These are phyloP conservation scores for Entomobrya multifasciata DNA, from an alignment of 2,888 invertebrate species.

Conservation along the genomic window DNA sequence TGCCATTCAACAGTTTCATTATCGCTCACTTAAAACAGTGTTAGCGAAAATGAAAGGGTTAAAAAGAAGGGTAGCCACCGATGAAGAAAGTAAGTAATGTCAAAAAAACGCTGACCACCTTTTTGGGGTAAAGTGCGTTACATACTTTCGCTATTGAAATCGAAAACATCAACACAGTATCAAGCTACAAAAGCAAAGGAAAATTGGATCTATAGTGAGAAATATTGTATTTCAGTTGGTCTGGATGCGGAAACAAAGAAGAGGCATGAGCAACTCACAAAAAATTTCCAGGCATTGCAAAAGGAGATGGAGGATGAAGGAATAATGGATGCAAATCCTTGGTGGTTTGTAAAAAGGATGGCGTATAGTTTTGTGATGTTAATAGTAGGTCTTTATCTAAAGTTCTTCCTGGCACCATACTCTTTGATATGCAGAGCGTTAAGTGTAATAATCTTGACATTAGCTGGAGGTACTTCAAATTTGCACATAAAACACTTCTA, in stretches of 20 bases:
- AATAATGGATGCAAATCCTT: slow-evolving; percentile 75
- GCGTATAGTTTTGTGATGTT: slow-evolving; percentile 72
- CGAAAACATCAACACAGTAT: neutral
- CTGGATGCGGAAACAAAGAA: slow-evolving; percentile 69
- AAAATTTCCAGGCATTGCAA: slow-evolving; percentile 73
- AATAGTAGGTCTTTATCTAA: slow-evolving; percentile 69
- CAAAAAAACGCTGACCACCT: neutral
- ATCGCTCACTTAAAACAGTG: slow-evolving; percentile 70
- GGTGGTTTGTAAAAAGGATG: slow-evolving; percentile 71
- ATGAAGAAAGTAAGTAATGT: slow-evolving; percentile 51
- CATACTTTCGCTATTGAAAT: neutral
- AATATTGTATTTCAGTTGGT: slow-evolving; percentile 63
- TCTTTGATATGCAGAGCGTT: slow-evolving; percentile 64
- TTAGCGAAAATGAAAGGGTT: slow-evolving; percentile 68
- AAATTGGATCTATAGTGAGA: slow-evolving; percentile 31
- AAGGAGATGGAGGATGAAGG: slow-evolving; percentile 76
- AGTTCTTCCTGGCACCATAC: slow-evolving; percentile 39
- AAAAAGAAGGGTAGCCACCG: slow-evolving; percentile 64
- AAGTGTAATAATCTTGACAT: slow-evolving; percentile 73
- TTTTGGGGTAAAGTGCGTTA: slow-evolving; percentile 25
- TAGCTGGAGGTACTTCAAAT: slow-evolving; percentile 72
- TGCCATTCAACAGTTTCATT: slow-evolving; percentile 75
- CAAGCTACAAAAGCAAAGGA: neutral
- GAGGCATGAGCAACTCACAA: slow-evolving; percentile 75
- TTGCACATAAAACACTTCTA: slow-evolving; percentile 41